Evolutionary conservation across 2,888 invertebrate genomes (phyloP).

Genomic region (Allacma fusca): DNA sequence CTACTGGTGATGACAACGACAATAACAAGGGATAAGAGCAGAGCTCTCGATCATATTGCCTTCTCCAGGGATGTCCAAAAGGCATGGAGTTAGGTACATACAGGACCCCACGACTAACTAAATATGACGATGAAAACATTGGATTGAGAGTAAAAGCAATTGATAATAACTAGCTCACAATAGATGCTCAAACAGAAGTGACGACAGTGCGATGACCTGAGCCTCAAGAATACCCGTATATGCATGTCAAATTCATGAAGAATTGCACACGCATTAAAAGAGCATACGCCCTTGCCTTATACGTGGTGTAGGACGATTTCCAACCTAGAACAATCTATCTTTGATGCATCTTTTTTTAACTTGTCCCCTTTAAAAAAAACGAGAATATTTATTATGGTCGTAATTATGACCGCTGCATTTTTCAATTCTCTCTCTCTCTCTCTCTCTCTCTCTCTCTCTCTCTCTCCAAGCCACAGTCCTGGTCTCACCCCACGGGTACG

Average conservation of each 20-base stretch:
- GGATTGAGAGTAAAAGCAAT: neutral
- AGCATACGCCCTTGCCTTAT: constrained; percentile 59
- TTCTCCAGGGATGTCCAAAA: too few species aligned
- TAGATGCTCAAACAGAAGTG: neutral
- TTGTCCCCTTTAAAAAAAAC: neutral
- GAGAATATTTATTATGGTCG: neutral
- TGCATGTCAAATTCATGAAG: neutral
- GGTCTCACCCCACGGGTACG: too few species aligned
- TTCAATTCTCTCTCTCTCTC: neutral
- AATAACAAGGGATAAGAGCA: neutral
- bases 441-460: too few species aligned
- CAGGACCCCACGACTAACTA: too few species aligned
- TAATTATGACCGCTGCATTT: neutral
- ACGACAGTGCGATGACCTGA: constrained; percentile 13
- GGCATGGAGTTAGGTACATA: too few species aligned
- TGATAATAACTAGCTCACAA: neutral
- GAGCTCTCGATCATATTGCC: too few species aligned
- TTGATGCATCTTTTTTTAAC: neutral
- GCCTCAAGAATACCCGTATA: neutral
- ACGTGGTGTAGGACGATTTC: constrained; percentile 50
- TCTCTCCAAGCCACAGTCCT: too few species aligned
- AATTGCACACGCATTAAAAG: neutral
- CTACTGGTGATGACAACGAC: neutral
- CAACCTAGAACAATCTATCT: constrained; percentile 18
- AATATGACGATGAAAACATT: too few species aligned